Percentiles rank a stretch among this genome's conserved stretches.
Evolutionary conservation across 1,140 invertebrate genomes (phyloP).

Genomic region (Dreissena polymorpha): DNA sequence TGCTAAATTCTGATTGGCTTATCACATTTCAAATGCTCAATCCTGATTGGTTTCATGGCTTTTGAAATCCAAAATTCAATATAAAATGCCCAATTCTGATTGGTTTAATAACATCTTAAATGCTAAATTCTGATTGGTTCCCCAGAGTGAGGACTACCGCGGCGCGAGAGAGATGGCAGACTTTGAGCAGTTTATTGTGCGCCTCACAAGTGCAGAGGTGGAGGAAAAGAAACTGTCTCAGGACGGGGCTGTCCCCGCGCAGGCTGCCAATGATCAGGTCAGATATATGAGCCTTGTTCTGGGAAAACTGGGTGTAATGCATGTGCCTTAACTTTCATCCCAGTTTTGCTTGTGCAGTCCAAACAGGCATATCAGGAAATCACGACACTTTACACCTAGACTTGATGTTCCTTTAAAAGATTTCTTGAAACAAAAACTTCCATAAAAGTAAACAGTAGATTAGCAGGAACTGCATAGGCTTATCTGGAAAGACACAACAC

Average conservation of each 20-base stretch:
- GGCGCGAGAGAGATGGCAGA: constrained; percentile 13
- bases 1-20: neutral
- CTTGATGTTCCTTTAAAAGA: neutral
- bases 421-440: too few species aligned
- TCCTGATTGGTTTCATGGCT: neutral
- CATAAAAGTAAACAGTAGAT: neutral
- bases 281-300: neutral
- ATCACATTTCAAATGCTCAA: neutral
- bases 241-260: constrained; percentile 27
- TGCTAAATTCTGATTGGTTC: neutral
- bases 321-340: neutral
- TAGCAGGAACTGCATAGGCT: neutral
- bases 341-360: neutral
- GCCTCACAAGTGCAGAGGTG: constrained; percentile 1
- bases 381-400: too few species aligned
- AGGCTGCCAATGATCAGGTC: constrained; percentile 1
- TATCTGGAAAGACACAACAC: neutral
- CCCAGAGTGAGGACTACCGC: constrained; percentile 37
- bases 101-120: neutral
- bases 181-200: neutral
- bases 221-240: constrained; percentile 18
- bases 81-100: neutral
- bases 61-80: too few species aligned
- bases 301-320: neutral
- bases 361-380: too few species aligned